These are phyloP conservation scores for Athalia cordata DNA, from an alignment of 2,888 invertebrate genomes.

Conservation along the genomic window DNA sequence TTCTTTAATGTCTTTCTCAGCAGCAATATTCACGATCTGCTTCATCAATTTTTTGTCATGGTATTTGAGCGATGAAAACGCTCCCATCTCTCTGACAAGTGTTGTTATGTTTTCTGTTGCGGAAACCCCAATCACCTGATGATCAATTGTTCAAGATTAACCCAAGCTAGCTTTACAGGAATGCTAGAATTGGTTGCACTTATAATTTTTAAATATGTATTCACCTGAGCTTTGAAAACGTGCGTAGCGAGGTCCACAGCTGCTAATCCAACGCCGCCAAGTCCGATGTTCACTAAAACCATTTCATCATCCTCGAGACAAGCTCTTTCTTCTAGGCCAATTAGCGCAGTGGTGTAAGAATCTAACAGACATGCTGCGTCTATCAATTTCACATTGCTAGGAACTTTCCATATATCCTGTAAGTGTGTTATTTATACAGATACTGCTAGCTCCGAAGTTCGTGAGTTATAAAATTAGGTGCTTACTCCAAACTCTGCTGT, in stretches of 20 bases:
- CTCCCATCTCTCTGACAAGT: constrained; percentile 78
- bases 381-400: constrained; percentile 75
- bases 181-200: too few species aligned
- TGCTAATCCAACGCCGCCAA: constrained; percentile 80
- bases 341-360: constrained; percentile 80
- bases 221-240: constrained; percentile 80
- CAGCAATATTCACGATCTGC: constrained; percentile 76
- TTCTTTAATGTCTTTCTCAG: constrained; percentile 78
- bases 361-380: constrained; percentile 78
- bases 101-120: constrained; percentile 78
- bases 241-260: constrained; percentile 82
- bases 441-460: not conserved
- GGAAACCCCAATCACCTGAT: constrained; percentile 82
- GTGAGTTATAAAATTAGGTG: not conserved
- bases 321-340: constrained; percentile 78
- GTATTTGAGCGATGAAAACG: constrained; percentile 79
- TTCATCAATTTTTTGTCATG: constrained; percentile 75
- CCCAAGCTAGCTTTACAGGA: not conserved
- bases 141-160: not conserved
- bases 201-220: not conserved
- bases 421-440: constrained; percentile 59
- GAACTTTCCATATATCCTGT: constrained; percentile 78
- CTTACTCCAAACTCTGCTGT: constrained; percentile 72
- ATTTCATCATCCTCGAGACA: constrained; percentile 75
- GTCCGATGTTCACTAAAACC: constrained; percentile 80